These are phyloP conservation scores for Nesospiza acunhae DNA, from an alignment of 2,113 vertebrate species.

Conservation along the genomic window DNA sequence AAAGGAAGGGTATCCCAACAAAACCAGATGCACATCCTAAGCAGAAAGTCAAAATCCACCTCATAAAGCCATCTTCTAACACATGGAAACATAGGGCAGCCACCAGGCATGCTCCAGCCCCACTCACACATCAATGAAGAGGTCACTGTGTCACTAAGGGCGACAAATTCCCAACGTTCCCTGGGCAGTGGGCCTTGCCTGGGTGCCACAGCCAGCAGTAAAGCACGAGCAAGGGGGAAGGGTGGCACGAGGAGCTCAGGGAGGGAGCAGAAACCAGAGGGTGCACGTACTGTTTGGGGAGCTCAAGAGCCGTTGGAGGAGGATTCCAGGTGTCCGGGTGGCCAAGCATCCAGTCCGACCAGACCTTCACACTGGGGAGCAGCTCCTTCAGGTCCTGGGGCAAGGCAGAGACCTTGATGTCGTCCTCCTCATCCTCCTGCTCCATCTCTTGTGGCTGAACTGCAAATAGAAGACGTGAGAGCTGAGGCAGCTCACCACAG, in stretches of 20 bases:
- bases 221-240: not conserved
- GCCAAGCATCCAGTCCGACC: constrained; percentile 99
- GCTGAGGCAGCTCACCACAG: not conserved
- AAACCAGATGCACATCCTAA: not conserved
- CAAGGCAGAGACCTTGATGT: constrained; percentile 90
- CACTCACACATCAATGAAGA: not conserved
- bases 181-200: not conserved
- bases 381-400: constrained; percentile 88
- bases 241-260: not conserved
- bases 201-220: not conserved
- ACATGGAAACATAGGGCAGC: not conserved
- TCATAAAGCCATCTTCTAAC: not conserved
- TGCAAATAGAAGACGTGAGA: constrained; percentile 68
- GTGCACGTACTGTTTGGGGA: constrained; percentile 77
- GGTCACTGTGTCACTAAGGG: not conserved
- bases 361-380: constrained; percentile 94
- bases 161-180: not conserved
- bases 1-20: not conserved
- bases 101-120: not conserved
- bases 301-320: constrained; percentile 82
- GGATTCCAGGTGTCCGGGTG: constrained; percentile 97
- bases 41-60: not conserved
- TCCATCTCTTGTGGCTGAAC: constrained; percentile 70
- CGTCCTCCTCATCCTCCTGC: constrained; percentile 76
- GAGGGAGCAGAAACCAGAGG: not conserved